Conservation (phyloP, 37 sponge, comb jelly and placozoan genomes). For the Chondrosia reniformis region DNA sequence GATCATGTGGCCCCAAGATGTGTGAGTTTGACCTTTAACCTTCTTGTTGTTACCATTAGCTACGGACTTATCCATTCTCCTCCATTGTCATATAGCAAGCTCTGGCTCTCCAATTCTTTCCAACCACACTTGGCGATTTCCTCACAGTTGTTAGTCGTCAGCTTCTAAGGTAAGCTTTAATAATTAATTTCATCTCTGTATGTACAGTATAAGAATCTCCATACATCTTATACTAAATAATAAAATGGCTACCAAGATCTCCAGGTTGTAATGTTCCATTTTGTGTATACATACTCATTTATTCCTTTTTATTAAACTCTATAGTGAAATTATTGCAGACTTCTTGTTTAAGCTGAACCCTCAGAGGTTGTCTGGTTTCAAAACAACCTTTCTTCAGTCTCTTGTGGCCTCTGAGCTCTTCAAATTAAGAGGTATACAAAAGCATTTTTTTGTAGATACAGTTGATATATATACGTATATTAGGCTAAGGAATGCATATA, state of each 20-base stretch:
- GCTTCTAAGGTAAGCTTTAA: constrained; percentile 37
- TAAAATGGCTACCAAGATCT: too few relatives aligned
- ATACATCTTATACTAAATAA: too few relatives aligned
- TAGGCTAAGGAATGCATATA: too few relatives aligned
- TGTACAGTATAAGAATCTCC: too few relatives aligned
- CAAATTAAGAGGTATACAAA: constrained; percentile 44
- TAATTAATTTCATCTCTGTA: too few relatives aligned
- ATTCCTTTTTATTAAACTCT: too few relatives aligned
- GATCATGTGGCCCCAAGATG: constrained; percentile 57
- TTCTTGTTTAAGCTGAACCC: constrained; percentile 48
- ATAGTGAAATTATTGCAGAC: constrained; percentile 51
- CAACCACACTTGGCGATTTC: constrained; percentile 50
- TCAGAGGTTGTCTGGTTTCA: constrained; percentile 53
- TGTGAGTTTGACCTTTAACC: neutral
- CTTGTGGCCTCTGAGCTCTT: constrained; percentile 66
- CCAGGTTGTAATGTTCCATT: too few relatives aligned
- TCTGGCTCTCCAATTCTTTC: constrained; percentile 61
- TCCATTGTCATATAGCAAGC: constrained; percentile 37
- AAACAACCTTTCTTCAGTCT: constrained; percentile 42
- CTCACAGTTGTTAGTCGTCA: constrained; percentile 35
- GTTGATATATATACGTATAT: too few relatives aligned
- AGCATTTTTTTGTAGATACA: neutral
- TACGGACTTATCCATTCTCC: neutral
- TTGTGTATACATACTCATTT: neutral
- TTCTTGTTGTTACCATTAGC: neutral